phyloP scores from a whole-genome alignment of 1,140 invertebrate genomes.

The Bursaphelenchus mucronatus region DNA sequence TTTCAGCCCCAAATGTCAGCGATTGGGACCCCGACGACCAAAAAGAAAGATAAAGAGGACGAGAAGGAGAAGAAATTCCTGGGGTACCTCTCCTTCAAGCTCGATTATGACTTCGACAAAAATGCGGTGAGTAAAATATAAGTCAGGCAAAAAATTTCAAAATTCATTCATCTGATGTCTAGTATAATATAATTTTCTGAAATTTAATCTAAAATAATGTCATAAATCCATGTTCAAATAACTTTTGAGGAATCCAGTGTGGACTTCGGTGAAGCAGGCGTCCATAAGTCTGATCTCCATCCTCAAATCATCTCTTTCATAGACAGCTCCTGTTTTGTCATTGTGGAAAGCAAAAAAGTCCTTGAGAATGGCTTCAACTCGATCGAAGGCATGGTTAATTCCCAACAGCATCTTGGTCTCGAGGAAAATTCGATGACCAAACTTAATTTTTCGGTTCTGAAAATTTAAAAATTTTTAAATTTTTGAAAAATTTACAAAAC shows the following conservation, averaged over 20 bases:
- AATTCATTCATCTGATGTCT: slow-evolving; percentile 3
- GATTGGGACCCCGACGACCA: slow-evolving; percentile 17
- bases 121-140: slow-evolving; percentile 70
- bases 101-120: slow-evolving; percentile 99
- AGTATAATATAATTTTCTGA: too few species aligned
- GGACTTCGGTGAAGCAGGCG: slow-evolving; percentile 43
- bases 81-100: slow-evolving; percentile 62
- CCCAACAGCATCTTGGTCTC: slow-evolving; percentile 38
- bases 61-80: slow-evolving; percentile 61
- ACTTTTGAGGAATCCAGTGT: slow-evolving; percentile 49
- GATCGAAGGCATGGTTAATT: slow-evolving; percentile 43
- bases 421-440: slow-evolving; percentile 49
- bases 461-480: slow-evolving; percentile 31
- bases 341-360: slow-evolving; percentile 39
- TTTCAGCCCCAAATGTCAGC: slow-evolving; percentile 17
- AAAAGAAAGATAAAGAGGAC: slow-evolving; percentile 50
- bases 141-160: neutral
- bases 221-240: slow-evolving; percentile 55
- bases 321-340: slow-evolving; percentile 26
- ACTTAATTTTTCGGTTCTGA: slow-evolving; percentile 33
- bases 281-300: slow-evolving; percentile 51
- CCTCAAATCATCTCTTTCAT: slow-evolving; percentile 48
- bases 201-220: slow-evolving; percentile 1
- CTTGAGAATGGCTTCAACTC: slow-evolving; percentile 41
- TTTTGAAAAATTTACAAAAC: neutral